Conservation (phyloP, 2,113 vertebrate species). For the Equus przewalskii region DNA sequence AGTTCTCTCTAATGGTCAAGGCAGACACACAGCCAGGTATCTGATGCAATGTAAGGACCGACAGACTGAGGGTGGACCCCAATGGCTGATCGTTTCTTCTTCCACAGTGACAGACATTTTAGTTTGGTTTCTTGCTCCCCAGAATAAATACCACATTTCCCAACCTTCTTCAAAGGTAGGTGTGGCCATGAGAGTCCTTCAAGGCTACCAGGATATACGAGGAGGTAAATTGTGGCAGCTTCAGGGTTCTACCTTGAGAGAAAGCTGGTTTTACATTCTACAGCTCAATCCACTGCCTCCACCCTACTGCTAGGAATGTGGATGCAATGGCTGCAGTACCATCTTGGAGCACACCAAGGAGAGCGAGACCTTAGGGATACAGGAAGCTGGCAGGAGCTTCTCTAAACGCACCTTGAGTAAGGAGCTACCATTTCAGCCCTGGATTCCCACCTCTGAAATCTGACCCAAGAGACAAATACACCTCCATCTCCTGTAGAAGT, state of each 20-base stretch:
- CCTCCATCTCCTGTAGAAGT: not conserved
- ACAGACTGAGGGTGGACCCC: not conserved
- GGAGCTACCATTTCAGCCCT: not conserved
- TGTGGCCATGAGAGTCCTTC: not conserved
- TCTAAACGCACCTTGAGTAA: not conserved
- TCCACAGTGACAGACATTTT: not conserved
- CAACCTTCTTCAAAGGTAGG: not conserved
- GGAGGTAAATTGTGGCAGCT: not conserved
- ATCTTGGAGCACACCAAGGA: accelerated
- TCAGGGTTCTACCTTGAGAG: not conserved
- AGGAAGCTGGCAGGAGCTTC: not conserved
- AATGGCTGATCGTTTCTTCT: not conserved
- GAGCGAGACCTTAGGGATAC: not conserved
- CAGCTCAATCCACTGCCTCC: not conserved
- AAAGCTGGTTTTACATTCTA: not conserved
- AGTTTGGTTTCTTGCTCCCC: not conserved
- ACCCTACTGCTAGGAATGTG: accelerated
- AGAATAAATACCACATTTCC: not conserved
- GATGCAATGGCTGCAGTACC: accelerated
- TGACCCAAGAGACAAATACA: not conserved
- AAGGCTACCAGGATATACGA: accelerated
- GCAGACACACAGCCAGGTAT: not conserved
- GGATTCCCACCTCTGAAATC: not conserved
- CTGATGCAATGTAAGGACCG: not conserved
- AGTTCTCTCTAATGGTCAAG: not conserved